Evolutionary conservation across 2,888 invertebrate genomes (phyloP).

Genomic region (Nymphalis polychloros): DNA sequence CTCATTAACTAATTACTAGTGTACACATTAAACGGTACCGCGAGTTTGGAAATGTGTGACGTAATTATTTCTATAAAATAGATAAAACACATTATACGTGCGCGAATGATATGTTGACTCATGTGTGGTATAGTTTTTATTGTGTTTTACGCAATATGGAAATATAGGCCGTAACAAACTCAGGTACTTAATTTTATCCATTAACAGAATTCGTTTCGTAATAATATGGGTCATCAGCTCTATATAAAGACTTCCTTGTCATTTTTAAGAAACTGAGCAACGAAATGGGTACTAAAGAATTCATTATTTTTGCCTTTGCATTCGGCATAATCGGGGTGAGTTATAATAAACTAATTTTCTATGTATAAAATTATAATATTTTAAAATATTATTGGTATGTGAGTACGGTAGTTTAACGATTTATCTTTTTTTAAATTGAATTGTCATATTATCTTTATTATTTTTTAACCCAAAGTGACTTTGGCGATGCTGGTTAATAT

Average conservation of each 20-base stretch:
- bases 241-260: slow-evolving; percentile 18
- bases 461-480: not conserved
- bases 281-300: slow-evolving; percentile 16
- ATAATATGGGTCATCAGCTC: slow-evolving; percentile 11
- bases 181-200: slow-evolving; percentile 2
- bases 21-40: not conserved
- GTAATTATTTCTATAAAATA: slow-evolving; percentile 11
- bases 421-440: no score
- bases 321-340: slow-evolving; percentile 15
- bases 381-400: not conserved
- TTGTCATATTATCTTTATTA: not conserved
- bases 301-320: slow-evolving; percentile 6
- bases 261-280: slow-evolving; percentile 5
- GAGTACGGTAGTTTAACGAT: no score
- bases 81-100: slow-evolving; percentile 15
- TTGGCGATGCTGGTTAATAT: no score
- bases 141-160: slow-evolving; percentile 14
- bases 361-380: not conserved
- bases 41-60: not conserved
- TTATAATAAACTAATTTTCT: not conserved
- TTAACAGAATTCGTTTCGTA: slow-evolving; percentile 6
- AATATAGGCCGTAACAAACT: slow-evolving; percentile 15
- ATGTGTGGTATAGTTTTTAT: not conserved
- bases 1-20: not conserved
- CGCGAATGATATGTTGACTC: not conserved